Evolutionary conservation across 2,888 invertebrate genomes (phyloP).

Genomic region (Drosophila subquinaria): DNA sequence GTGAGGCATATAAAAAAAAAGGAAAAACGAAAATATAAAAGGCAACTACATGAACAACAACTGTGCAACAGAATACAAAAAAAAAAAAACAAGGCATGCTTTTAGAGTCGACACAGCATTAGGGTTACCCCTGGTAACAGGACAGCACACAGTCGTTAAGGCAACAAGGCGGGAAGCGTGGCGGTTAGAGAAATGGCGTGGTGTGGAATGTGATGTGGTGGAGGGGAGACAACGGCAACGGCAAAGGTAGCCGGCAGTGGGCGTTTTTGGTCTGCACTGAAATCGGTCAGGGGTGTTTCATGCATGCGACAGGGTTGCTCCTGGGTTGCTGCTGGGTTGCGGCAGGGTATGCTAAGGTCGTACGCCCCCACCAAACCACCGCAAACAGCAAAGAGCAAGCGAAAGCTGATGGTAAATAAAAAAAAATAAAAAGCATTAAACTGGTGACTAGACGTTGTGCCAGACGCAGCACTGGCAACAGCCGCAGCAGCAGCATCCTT

Average conservation of each 20-base stretch:
- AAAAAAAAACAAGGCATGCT: constrained; percentile 29
- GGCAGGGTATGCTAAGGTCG: constrained; percentile 44
- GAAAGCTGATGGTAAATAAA: constrained; percentile 30
- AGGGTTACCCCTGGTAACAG: constrained; percentile 53
- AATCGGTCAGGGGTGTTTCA: constrained; percentile 50
- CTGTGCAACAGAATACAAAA: constrained; percentile 27
- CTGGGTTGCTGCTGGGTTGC: constrained; percentile 38
- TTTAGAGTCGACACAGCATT: constrained; percentile 49
- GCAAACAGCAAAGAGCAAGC: constrained; percentile 46
- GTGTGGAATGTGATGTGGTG: neutral
- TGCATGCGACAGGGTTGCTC: constrained; percentile 29
- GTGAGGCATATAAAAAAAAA: constrained; percentile 39
- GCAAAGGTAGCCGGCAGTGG: constrained; percentile 27
- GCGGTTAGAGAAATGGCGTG: neutral
- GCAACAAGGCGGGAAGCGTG: neutral
- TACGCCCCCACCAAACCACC: constrained; percentile 39
- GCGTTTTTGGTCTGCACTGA: constrained; percentile 42
- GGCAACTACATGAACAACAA: constrained; percentile 34
- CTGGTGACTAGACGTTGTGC: constrained; percentile 59
- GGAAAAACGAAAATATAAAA: constrained; percentile 19
- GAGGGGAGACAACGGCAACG: constrained; percentile 7
- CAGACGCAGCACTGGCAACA: constrained; percentile 45
- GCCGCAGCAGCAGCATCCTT: constrained; percentile 51
- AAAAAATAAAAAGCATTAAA: constrained; percentile 19
- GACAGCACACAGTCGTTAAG: neutral